Base-by-base conservation (phyloP, 2,797 vertebrate species). In the Anguilla marmorata region DNA sequence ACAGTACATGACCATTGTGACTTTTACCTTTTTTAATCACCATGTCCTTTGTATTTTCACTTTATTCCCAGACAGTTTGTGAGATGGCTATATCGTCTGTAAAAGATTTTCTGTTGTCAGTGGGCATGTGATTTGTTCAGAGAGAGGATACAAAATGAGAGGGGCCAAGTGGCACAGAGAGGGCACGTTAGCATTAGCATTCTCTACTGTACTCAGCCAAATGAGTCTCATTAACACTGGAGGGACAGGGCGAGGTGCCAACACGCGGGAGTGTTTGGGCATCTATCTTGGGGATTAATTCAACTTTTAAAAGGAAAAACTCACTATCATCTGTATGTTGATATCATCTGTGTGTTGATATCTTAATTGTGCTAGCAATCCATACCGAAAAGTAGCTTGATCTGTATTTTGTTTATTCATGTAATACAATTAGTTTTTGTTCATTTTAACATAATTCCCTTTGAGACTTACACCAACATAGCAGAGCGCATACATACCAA, bases 121-220 rank as follows among this genome's bases (percentile, higher is more conserved):
- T 37, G 33, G 72, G 24, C 11, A 12, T 27, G 24, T 76, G 74
- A 33, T 79, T 21, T 16, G 14, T 12, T 33, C 30, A 37, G 74
- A 76, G n/a, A 79, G 74, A 21, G 14, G 58, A 19, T 76, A n/a
- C 24, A 24, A 21, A 37, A 66, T 54, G 14, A 60, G 87, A 41
- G 69, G 58, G 58, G 4, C 19, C 58, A 63, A 63, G 4, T 14
- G 58, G 16, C 58, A 19, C 58, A 63, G 58, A 63, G 16, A 63
- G 58, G 58, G 58, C 58, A 24, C 3, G 16, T 24, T 24, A 24
- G 3, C 66, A 89, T 89, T 85, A 88, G 80, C 85, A 90, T 88
- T 66, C 87, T 88, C 27, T 79, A 74, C 45, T 66, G 56, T 82
- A 88, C 63, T 82, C 54, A 52, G 27, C 52, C 52, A 79, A 66